Evolutionary conservation across 2,888 invertebrate genomes (phyloP).

Genomic region (Diaperis boleti): DNA sequence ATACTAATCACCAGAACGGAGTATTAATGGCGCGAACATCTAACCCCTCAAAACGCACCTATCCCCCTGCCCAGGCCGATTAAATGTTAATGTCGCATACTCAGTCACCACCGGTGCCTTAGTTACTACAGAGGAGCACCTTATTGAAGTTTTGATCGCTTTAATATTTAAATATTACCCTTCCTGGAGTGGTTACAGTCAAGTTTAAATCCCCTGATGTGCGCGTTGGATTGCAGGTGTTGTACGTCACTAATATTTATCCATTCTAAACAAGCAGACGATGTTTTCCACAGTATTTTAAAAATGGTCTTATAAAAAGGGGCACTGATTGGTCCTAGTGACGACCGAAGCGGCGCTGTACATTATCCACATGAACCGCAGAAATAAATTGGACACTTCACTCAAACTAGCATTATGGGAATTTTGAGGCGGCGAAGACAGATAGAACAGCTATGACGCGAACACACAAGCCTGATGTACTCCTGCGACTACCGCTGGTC

Average conservation of each 20-base stretch:
- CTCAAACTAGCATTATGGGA: slow-evolving; percentile 52
- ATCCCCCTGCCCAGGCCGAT: background rate
- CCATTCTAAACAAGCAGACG: slow-evolving; percentile 8
- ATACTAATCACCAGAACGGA: no score
- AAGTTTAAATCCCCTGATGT: slow-evolving; percentile 20
- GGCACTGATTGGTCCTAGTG: slow-evolving; percentile 17
- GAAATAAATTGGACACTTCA: slow-evolving; percentile 37
- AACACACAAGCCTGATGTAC: slow-evolving; percentile 56
- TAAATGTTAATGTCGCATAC: background rate
- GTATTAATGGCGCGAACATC: background rate
- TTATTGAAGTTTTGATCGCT: no score
- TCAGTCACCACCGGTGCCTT: background rate
- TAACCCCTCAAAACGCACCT: background rate
- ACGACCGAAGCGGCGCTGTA: background rate
- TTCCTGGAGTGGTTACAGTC: slow-evolving; percentile 7
- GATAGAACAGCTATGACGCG: slow-evolving; percentile 45
- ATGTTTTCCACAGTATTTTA: slow-evolving; percentile 2
- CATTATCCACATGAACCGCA: slow-evolving; percentile 22
- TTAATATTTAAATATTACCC: slow-evolving; percentile 6
- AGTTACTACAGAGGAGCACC: background rate
- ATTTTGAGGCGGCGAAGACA: slow-evolving; percentile 49
- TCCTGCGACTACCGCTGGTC: slow-evolving; percentile 64
- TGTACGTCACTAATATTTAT: slow-evolving; percentile 32
- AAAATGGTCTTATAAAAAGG: background rate
- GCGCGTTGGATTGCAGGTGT: slow-evolving; percentile 27